phyloP scores from a whole-genome alignment of 2,888 invertebrate genomes.

The Hetaerina titia region DNA sequence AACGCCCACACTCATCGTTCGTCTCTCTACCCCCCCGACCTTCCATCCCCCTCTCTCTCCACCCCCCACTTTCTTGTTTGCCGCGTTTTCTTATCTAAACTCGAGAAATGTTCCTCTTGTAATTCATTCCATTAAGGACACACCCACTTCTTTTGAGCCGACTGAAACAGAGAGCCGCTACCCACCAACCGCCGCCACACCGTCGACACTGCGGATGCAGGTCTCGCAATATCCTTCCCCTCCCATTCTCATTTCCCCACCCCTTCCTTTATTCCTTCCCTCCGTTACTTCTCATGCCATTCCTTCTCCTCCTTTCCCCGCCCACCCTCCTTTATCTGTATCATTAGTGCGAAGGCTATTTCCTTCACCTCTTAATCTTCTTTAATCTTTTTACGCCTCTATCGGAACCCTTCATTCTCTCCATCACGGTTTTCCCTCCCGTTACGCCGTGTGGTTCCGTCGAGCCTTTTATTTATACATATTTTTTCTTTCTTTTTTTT shows the following conservation, averaged over 20 bases:
- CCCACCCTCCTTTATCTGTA: conserved; percentile 8
- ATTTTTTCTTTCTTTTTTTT: not conserved
- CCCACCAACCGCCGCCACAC: not conserved
- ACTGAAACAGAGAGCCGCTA: not conserved
- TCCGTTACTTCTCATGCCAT: too few species aligned
- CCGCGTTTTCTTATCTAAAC: conserved; percentile 47
- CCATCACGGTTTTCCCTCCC: not conserved
- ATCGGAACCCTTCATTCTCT: conserved; percentile 24
- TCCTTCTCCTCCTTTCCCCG: not conserved
- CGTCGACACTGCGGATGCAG: not conserved
- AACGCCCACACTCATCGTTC: not conserved
- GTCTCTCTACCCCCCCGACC: not conserved
- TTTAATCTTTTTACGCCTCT: conserved; percentile 43
- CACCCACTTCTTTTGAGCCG: conserved; percentile 34
- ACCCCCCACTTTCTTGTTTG: conserved; percentile 39
- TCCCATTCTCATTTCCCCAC: not conserved
- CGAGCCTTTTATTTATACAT: not conserved
- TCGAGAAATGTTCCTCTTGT: conserved; percentile 50
- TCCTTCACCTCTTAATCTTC: conserved; percentile 60
- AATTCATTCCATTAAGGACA: conserved; percentile 58
- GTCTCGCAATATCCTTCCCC: not conserved
- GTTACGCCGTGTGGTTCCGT: not conserved
- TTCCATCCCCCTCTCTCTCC: not conserved
- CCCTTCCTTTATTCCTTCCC: not conserved
- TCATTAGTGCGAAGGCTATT: conserved; percentile 64